These are phyloP conservation scores for Apistogramma diplotaenia DNA, from an alignment of 2,113 vertebrate species.

Conservation along the genomic window DNA sequence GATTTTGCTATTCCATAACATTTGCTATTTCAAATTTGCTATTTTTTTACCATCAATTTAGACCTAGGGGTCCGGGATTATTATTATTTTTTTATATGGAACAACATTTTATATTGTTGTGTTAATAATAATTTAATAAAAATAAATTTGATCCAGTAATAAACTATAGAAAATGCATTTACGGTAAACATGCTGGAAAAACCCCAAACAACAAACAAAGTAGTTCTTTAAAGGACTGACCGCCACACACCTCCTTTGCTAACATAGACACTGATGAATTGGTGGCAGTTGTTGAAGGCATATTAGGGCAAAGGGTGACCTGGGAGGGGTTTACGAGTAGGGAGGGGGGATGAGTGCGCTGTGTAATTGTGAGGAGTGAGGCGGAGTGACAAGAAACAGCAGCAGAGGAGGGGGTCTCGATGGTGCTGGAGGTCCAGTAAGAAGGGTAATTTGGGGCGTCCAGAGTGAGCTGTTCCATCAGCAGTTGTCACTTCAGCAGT, in stretches of 20 bases:
- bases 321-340: conserved; percentile 51
- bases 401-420: background rate
- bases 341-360: conserved; percentile 6
- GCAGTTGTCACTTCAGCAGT: conserved; percentile 67
- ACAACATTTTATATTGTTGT: background rate
- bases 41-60: background rate
- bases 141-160: background rate
- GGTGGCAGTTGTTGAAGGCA: conserved; percentile 78
- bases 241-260: conserved; percentile 36
- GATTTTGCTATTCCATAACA: too few species aligned
- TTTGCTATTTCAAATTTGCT: background rate
- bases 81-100: background rate
- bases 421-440: conserved; percentile 13
- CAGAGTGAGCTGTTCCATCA: conserved; percentile 51
- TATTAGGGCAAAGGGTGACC: conserved; percentile 76
- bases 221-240: background rate
- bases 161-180: background rate
- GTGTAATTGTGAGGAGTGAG: conserved; percentile 7
- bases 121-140: background rate
- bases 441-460: conserved; percentile 47
- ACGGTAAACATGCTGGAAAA: background rate
- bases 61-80: background rate
- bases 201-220: background rate
- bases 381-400: conserved; percentile 17
- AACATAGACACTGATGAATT: conserved; percentile 72